Evolutionary conservation across 2,113 vertebrate genomes (phyloP).

Genomic region (Chamaetylas fuelleborni): DNA sequence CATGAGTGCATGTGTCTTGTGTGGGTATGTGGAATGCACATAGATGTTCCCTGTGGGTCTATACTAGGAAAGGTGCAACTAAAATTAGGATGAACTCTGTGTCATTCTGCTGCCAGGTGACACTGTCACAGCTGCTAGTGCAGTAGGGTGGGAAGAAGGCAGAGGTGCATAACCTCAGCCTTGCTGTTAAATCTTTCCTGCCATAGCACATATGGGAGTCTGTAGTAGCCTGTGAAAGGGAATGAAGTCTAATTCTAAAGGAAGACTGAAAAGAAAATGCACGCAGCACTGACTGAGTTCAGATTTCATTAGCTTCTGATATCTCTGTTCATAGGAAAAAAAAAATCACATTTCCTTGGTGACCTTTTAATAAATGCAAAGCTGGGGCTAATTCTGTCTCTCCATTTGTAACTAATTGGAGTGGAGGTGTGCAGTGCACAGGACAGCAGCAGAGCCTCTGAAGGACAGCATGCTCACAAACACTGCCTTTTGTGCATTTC

Average conservation of each 20-base stretch:
- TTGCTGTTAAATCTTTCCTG: not conserved
- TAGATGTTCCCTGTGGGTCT: not conserved
- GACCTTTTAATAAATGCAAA: constrained; percentile 71
- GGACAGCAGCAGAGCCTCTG: not conserved
- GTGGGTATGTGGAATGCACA: not conserved
- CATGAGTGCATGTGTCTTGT: rapidly evolving
- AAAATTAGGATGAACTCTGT: not conserved
- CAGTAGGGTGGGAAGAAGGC: not conserved
- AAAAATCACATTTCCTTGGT: constrained; percentile 51
- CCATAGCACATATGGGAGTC: not conserved
- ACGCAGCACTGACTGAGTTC: constrained; percentile 27
- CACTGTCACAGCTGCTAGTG: not conserved
- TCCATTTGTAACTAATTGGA: constrained; percentile 24
- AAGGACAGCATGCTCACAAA: rapidly evolving
- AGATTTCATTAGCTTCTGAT: constrained; percentile 66
- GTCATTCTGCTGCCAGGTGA: not conserved
- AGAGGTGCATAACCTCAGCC: not conserved
- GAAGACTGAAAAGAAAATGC: constrained; percentile 31
- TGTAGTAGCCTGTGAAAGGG: not conserved
- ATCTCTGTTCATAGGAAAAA: constrained; percentile 14
- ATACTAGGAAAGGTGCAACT: rapidly evolving
- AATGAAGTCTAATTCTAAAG: not conserved
- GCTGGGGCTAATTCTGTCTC: not conserved
- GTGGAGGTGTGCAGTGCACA: not conserved
- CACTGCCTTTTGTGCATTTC: not conserved